Conservation (phyloP, 2,113 vertebrate species). For the Oryzias melastigma region DNA sequence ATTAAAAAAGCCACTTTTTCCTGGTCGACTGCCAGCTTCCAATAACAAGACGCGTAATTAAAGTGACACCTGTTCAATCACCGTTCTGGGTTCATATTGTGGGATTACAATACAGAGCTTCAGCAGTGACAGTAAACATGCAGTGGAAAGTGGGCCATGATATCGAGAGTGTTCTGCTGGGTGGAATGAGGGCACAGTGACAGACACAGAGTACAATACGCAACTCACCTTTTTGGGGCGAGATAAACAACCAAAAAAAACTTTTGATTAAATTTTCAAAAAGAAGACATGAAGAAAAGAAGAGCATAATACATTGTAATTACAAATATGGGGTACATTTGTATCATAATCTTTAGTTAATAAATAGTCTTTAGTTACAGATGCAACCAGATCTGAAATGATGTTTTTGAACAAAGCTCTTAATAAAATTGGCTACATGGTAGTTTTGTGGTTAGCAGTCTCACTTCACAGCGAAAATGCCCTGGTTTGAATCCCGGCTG, state of each 20-base stretch:
- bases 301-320: no score
- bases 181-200: constrained; percentile 29
- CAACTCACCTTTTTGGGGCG: constrained; percentile 16
- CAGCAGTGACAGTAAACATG: constrained; percentile 29
- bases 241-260: neutral
- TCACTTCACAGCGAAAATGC: no score
- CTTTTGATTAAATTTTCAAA: no score
- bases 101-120: constrained; percentile 22
- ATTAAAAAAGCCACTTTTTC: constrained; percentile 64
- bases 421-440: no score
- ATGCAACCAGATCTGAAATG: no score
- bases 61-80: constrained; percentile 74
- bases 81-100: constrained; percentile 40
- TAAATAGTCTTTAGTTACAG: no score
- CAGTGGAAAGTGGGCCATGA: constrained; percentile 4
- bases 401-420: no score
- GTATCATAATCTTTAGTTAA: no score
- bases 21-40: constrained; percentile 23
- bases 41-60: constrained; percentile 64
- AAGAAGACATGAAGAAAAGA: no score
- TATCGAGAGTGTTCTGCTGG: constrained; percentile 33
- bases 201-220: constrained; percentile 13
- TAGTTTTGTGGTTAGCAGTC: no score
- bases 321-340: no score
- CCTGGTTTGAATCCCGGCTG: no score